Percentiles rank a stretch among this genome's conserved stretches.
phyloP scores from a whole-genome alignment of 2,113 vertebrate species.

The Sinosuthora webbiana region DNA sequence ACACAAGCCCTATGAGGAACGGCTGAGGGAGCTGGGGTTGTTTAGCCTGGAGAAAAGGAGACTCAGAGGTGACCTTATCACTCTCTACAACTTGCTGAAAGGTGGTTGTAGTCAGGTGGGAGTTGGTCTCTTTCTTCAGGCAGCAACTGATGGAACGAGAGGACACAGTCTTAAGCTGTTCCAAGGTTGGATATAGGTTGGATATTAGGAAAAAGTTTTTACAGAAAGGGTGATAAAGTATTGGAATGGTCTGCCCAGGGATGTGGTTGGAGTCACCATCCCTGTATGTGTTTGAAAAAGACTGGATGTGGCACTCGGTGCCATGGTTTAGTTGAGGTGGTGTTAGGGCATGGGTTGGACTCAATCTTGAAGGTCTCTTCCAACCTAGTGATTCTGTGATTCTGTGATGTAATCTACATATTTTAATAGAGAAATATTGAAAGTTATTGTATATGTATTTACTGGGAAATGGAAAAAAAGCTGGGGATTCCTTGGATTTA shows the following conservation, averaged over 20 bases:
- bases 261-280: not conserved
- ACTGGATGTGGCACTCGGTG: not conserved
- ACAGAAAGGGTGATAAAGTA: not conserved
- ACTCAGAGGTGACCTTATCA: not conserved
- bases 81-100: not conserved
- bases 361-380: not conserved
- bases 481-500: not conserved
- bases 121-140: not conserved
- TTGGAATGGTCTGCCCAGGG: not conserved
- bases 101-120: too few species aligned
- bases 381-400: not conserved
- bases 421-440: not conserved
- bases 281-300: not conserved
- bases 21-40: not conserved
- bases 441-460: not conserved
- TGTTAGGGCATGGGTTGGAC: not conserved
- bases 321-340: not conserved
- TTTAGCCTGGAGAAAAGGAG: not conserved
- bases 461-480: not conserved
- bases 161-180: not conserved
- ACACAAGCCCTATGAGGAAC: not conserved
- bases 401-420: not conserved
- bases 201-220: not conserved
- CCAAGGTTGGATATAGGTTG: not conserved
- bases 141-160: not conserved